These are phyloP conservation scores for Chalcis sispes DNA, from an alignment of 2,888 invertebrate species.

Conservation along the genomic window DNA sequence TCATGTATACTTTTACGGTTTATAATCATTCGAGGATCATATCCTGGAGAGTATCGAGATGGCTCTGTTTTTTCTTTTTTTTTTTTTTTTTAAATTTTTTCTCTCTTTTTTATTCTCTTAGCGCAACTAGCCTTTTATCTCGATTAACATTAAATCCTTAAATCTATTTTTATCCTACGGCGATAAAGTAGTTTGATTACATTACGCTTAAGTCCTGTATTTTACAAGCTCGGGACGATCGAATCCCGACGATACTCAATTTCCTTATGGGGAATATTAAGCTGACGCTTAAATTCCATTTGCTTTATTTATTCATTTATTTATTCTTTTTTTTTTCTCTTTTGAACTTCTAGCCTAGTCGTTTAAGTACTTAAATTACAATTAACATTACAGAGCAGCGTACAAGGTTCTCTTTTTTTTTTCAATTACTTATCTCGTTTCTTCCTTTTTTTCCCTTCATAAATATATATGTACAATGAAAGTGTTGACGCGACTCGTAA, in stretches of 20 bases:
- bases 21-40: slow-evolving; percentile 23
- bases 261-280: slow-evolving; percentile 1
- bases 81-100: slow-evolving; percentile 29
- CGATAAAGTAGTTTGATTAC: slow-evolving; percentile 63
- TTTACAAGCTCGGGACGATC: slow-evolving; percentile 62
- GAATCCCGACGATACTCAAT: slow-evolving; percentile 25
- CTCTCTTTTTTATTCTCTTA: slow-evolving; percentile 7
- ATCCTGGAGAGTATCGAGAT: slow-evolving; percentile 19
- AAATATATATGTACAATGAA: slow-evolving; percentile 53
- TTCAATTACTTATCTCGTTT: slow-evolving; percentile 7
- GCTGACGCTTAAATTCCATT: not conserved
- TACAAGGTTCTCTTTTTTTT: slow-evolving; percentile 21
- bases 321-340: slow-evolving; percentile 44
- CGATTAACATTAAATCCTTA: slow-evolving; percentile 58
- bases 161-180: slow-evolving; percentile 47
- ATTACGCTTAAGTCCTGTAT: slow-evolving; percentile 65
- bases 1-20: slow-evolving; percentile 25
- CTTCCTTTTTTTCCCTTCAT: slow-evolving; percentile 15
- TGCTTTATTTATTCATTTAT: slow-evolving; percentile 39
- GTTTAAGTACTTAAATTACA: slow-evolving; percentile 59
- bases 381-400: slow-evolving; percentile 57
- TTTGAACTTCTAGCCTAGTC: slow-evolving; percentile 38
- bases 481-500: slow-evolving; percentile 31
- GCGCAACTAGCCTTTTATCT: slow-evolving; percentile 33
- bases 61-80: slow-evolving; percentile 31